These are phyloP conservation scores for Saccopteryx bilineata DNA, from an alignment of 2,113 vertebrate genomes.

Conservation along the genomic window DNA sequence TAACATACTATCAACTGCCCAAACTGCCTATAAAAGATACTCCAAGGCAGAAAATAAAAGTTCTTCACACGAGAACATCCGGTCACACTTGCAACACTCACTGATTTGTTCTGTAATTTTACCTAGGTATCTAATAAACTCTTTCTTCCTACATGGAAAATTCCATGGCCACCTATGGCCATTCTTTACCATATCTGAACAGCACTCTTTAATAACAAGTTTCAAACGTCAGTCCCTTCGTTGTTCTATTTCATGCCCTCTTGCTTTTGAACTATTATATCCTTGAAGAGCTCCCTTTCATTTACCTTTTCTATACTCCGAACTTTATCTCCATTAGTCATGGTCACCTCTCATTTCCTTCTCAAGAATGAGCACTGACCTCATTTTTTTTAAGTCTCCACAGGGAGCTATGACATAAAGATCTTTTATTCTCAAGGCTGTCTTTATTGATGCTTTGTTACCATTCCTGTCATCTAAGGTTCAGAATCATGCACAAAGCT, in stretches of 20 bases:
- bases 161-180: not conserved
- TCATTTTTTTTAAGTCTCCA: slow-evolving; percentile 44
- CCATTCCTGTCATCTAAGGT: not conserved
- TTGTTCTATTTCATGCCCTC: slow-evolving; percentile 67
- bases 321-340: slow-evolving; percentile 42
- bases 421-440: not conserved
- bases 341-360: slow-evolving; percentile 58
- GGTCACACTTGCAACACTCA: not conserved
- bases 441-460: slow-evolving; percentile 14
- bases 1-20: not conserved
- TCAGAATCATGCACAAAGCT: not conserved
- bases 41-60: slow-evolving; percentile 1
- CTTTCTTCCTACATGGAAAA: slow-evolving; percentile 25
- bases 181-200: slow-evolving; percentile 61
- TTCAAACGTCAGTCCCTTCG: not conserved
- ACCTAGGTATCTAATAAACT: slow-evolving; percentile 12
- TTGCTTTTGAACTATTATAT: slow-evolving; percentile 61
- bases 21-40: not conserved
- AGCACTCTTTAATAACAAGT: slow-evolving; percentile 1
- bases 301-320: not conserved
- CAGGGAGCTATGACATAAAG: slow-evolving; percentile 23
- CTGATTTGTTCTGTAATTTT: slow-evolving; percentile 38
- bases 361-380: slow-evolving; percentile 60
- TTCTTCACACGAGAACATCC: slow-evolving; percentile 30
- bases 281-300: slow-evolving; percentile 57